Conservation (phyloP, 2,797 vertebrate genomes). For the Leuciscus waleckii region DNA sequence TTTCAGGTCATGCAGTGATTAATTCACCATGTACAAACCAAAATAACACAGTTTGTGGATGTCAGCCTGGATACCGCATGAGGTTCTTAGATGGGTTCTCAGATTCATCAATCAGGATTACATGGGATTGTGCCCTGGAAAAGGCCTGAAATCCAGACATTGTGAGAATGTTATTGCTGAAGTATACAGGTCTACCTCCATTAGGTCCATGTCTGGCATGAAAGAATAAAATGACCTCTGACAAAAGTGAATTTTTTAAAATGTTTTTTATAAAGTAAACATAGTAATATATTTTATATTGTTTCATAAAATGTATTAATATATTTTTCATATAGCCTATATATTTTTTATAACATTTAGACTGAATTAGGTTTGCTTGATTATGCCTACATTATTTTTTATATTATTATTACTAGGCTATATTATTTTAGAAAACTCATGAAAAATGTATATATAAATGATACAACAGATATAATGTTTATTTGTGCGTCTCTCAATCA, state of each 20-base stretch:
- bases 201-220: not conserved
- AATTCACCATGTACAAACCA: conserved; percentile 16
- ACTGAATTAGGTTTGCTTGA: not conserved
- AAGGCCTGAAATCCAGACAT: not conserved
- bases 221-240: not conserved
- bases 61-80: not conserved
- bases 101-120: not conserved
- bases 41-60: conserved; percentile 38
- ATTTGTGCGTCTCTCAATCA: not conserved
- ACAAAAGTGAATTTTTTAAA: too few species aligned
- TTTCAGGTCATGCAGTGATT: conserved; percentile 5
- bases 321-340: too few species aligned
- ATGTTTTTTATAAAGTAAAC: not conserved
- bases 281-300: not conserved
- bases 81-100: not conserved
- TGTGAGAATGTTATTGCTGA: not conserved
- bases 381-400: not conserved
- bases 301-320: too few species aligned
- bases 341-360: not conserved
- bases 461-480: not conserved
- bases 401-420: not conserved
- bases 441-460: not conserved
- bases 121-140: conserved; percentile 4
- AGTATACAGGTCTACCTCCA: not conserved
- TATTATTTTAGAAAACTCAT: not conserved